Evolutionary conservation across 2,888 invertebrate species (phyloP).

Genomic region (Dorcus hopei): DNA sequence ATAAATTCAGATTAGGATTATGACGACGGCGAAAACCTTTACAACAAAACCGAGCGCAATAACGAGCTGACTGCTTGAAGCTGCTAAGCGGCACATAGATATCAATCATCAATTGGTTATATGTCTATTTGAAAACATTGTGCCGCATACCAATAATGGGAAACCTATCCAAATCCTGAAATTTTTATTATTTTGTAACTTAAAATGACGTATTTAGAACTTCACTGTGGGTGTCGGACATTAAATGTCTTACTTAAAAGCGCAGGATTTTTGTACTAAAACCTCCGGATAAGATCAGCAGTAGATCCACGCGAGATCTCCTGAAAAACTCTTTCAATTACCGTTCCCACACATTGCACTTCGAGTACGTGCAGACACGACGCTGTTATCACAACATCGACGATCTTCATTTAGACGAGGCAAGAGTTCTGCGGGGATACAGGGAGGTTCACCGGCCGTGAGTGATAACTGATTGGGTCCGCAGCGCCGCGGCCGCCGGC

Average conservation of each 20-base stretch:
- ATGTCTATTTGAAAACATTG: no score
- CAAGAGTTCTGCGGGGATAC: constrained; percentile 11
- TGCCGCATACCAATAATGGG: no score
- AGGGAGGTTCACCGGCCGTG: constrained; percentile 19
- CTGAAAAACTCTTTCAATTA: constrained; percentile 25
- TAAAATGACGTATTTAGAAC: no score
- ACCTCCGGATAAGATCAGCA: constrained; percentile 1
- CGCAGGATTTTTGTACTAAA: neutral
- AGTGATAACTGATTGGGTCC: constrained; percentile 34
- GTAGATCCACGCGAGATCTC: neutral
- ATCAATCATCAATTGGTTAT: no score
- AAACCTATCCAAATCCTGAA: no score
- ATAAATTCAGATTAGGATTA: no score
- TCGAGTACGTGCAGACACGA: constrained; percentile 29
- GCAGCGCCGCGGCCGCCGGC: constrained; percentile 33
- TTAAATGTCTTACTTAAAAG: neutral
- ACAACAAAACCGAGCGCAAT: no score
- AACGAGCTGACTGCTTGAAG: no score
- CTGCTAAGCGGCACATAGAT: no score
- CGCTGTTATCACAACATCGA: constrained; percentile 24
- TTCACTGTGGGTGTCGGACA: no score
- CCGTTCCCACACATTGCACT: constrained; percentile 30
- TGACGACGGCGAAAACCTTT: no score
- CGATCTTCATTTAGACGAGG: constrained; percentile 29
- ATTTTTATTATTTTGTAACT: no score